Evolutionary conservation across 2,113 vertebrate genomes (phyloP).

Genomic region (Clarias batrachus): DNA sequence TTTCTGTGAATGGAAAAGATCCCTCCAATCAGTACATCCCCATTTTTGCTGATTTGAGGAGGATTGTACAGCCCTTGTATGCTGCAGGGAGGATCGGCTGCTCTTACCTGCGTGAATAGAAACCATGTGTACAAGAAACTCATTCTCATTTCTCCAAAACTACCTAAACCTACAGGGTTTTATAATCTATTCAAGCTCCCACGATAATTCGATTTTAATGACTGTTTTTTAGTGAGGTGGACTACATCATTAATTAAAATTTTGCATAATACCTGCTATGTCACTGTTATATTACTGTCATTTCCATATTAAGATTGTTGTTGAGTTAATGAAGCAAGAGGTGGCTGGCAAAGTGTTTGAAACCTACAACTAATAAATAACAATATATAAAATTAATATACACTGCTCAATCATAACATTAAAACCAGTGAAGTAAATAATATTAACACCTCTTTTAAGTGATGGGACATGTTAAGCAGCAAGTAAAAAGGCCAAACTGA

Average conservation of each 20-base stretch:
- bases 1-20: slow-evolving; percentile 59
- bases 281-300: background rate
- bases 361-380: background rate
- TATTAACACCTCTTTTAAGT: no score
- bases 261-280: background rate
- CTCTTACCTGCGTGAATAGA: slow-evolving; percentile 45
- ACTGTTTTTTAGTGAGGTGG: background rate
- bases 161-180: background rate
- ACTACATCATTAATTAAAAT: background rate
- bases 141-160: slow-evolving; percentile 30
- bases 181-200: background rate
- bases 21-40: slow-evolving; percentile 56
- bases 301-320: background rate
- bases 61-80: slow-evolving; percentile 37
- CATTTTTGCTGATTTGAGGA: slow-evolving; percentile 54
- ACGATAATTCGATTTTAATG: background rate
- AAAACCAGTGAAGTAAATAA: no score
- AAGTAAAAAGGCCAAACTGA: no score
- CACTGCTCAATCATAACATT: no score
- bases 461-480: no score
- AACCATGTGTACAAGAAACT: slow-evolving; percentile 49
- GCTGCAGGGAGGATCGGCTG: slow-evolving; percentile 49
- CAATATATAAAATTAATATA: background rate
- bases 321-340: background rate
- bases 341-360: background rate